Base-by-base conservation (phyloP, 2,113 vertebrate species). In the Crotalus viridis region DNA sequence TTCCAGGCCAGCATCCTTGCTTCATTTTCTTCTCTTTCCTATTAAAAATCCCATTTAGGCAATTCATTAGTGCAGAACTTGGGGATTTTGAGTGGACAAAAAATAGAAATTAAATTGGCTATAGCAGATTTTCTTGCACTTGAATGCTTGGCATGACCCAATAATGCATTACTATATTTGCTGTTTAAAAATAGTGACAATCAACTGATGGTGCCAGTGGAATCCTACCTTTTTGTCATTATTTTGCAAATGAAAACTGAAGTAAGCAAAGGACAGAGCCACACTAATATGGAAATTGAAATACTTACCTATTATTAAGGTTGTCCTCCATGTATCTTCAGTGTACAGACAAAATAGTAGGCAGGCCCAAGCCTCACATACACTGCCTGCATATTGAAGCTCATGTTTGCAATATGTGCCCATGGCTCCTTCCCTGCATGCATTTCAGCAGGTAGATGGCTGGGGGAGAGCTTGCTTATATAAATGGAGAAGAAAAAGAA, bases 51-150 rank as follows among this genome's bases (percentile, higher is more conserved):
- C 81, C 61, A 10, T 43, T 55, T 86, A 52, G n/a, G 61, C 26
- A 59, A 2, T 15, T 56, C 57, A 19, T 7, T 28, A 26, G 61
- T 52, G 24, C 33, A 92, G 52, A 22, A 52, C 57, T 10, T 12
- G 57, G 13, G 56, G 48, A 52, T 90, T 81, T 43, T 48, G 87
- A 89, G 3, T 39, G 81, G 61, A 61, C 8, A 87, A 87, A 89
- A 21, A 2, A n/a, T 55, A 87, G 10, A n/a, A 90, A 81, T 81
- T 43, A 43, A 81, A 81, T 81, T 81, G 74, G 74, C 17, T 81
- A 22, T 43, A 93, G 93, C 8, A 22, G 21, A 61, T 69, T 91
- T 92, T 95, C 85, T 55, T 57, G 7, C 54, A 21, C 33, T 91
- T 59, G 33, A 86, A 57, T 86, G 26, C 39, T n/a, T 56, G 24